A percentile compares a stretch with the other conserved stretches of the same genome.
phyloP scores from a whole-genome alignment of 2,113 vertebrate genomes.

The Cyanoramphus novaezelandiae region DNA sequence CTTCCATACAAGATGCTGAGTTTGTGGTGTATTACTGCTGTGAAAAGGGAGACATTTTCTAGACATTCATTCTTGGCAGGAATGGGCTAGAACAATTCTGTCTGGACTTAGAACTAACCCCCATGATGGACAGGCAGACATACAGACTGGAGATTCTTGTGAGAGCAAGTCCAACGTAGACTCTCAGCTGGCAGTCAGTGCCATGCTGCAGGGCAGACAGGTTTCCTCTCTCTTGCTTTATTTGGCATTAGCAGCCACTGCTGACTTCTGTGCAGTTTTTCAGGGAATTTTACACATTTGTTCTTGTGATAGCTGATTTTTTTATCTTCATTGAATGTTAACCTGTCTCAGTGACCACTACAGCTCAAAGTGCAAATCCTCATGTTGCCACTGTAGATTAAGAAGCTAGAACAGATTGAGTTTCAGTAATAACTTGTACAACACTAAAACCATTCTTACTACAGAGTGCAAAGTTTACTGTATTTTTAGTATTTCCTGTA shows the following conservation, averaged over 20 bases:
- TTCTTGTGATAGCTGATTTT: not conserved
- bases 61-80: not conserved
- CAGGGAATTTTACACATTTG: not conserved
- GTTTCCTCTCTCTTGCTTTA: not conserved
- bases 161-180: not conserved
- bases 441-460: not conserved
- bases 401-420: not conserved
- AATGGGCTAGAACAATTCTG: not conserved
- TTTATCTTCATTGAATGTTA: not conserved
- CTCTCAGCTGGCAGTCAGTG: not conserved
- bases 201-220: rapidly evolving
- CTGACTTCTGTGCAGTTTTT: not conserved
- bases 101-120: not conserved
- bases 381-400: not conserved
- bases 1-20: not conserved
- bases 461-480: not conserved
- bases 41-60: not conserved
- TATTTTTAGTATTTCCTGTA: slow-evolving; percentile 36
- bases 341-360: not conserved
- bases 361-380: not conserved
- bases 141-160: not conserved
- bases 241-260: not conserved
- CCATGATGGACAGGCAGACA: rapidly evolving
- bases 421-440: not conserved
- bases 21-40: not conserved